Base-by-base conservation (phyloP, 2,888 invertebrate species). In the Cryptophagus acutangulus region DNA sequence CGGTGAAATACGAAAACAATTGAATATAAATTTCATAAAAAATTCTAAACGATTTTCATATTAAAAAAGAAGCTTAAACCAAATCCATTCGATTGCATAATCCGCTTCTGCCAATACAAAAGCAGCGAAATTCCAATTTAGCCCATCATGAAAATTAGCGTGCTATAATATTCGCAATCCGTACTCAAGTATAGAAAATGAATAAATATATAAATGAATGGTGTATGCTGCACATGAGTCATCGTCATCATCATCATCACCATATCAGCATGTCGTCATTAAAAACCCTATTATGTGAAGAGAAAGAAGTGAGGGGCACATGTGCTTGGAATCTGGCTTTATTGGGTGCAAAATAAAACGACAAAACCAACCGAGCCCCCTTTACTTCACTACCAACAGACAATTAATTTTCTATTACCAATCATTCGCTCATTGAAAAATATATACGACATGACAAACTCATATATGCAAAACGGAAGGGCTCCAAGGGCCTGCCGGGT, bases 331-430 rank as follows among this genome's bases (percentile, higher is more conserved):
- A 44, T 41, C 41, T 38, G 43, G 49, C 49, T 33, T 49, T 46
- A 49, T 49, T 41, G 49, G 46, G 44, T 50, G 49, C 44, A 43
- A 52, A 50, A 46, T 41, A 49, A 48, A 54, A 52, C 46, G 50
- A 49, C 52, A 54, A 44, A 20, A 6, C 5, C 6, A 6, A 20
- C 9, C 6, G 5, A 20, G 20, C 9, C 9, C 20, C 20, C 9
- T 20, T n/a, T 12, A 12, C 5, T 4, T 4, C 5, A 26, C 26
- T 3, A 26, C n/a, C n/a, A n/a, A 26, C 12, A n/a, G 10, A n/a
- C 26, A 26, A 26, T 26, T 26, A 26, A 26, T 26, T 26, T 26
- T 13, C 26, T 26, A 26, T 26, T 26, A 26, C 26, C 26, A 26
- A 26, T 26, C 26, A n/a, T 26, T 26, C 4, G n/a, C n/a, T n/a